Base-by-base conservation (phyloP, 1,140 invertebrate genomes). In the Psilanteris sp. region DNA sequence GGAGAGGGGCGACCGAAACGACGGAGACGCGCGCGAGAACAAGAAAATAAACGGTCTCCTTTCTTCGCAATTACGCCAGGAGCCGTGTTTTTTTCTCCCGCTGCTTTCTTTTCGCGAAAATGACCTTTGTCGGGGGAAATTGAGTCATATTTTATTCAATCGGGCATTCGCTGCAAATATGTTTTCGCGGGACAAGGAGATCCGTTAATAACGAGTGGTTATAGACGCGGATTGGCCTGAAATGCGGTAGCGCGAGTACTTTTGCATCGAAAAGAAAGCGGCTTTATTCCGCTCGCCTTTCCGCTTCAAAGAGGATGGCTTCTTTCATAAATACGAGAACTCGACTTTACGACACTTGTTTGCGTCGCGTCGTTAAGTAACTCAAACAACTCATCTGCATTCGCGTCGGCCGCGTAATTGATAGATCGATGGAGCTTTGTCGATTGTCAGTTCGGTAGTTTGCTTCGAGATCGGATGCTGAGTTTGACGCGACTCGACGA, bases 111-210 rank as follows among this genome's bases (percentile, higher is more conserved):
- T 54, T 29, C 20, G 43, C 14, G 11, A 52, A 61, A 52, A 36
- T 70, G 54, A 70, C 46, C 46, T 71, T 54, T 61, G 55, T 44
- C 55, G 36, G 29, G 9, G 29, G 9, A 44, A 71, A 61, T 61
- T 52, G 46, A 71, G 46, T 54, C 20, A 57, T 71, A 71, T 61
- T 54, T 71, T 71, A 61, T 71, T 71, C 66, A 57, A 26, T 29
- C n/a, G 41, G 14, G 27, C 44, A 20, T 41, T 57, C 32, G 29
- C 41, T 55, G 50, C 39, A 67, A 67, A 67, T n/a, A n/a, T 48
- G 50, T 55, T 67, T 55, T 48, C 31, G 24, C 48, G 52, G 64
- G 37, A 7, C 8, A n/a, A n/a, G 16, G 29, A 26, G 16, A 57
- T 50, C 36, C 22, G 66, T 54, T 29, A 57, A 46, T 54, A 61